Conservation (phyloP, 2,113 vertebrate species). For the Semnornis frantzii region DNA sequence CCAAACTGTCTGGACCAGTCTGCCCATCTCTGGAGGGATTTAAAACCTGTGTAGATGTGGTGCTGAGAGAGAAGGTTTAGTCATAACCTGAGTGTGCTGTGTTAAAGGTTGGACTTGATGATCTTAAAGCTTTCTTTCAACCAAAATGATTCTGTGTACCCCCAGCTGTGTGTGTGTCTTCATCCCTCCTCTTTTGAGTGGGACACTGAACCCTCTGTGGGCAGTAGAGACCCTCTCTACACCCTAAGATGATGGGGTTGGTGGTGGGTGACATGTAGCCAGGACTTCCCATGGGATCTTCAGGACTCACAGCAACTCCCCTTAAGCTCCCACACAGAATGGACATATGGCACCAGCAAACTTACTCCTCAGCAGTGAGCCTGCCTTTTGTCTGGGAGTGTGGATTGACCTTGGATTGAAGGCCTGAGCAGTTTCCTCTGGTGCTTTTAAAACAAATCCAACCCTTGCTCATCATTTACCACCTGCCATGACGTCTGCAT, state of each 20-base stretch:
- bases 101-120: not conserved
- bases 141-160: not conserved
- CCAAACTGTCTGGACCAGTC: too few relatives aligned
- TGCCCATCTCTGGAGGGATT: not conserved
- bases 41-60: not conserved
- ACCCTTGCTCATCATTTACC: not conserved
- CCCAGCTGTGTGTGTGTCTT: not conserved
- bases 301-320: not conserved
- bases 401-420: not conserved
- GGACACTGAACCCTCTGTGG: not conserved
- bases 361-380: not conserved
- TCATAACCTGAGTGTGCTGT: not conserved
- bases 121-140: not conserved
- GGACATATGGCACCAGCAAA: not conserved
- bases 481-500: rapidly evolving
- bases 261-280: not conserved
- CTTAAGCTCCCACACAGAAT: rapidly evolving
- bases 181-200: rapidly evolving
- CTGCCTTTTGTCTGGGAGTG: not conserved
- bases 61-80: not conserved
- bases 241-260: not conserved
- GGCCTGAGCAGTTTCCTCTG: not conserved
- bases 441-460: not conserved
- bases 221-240: not conserved
- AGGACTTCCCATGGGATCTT: not conserved